phyloP scores from a whole-genome alignment of 2,797 vertebrate species.

The Triplophysa yarkandensis region DNA sequence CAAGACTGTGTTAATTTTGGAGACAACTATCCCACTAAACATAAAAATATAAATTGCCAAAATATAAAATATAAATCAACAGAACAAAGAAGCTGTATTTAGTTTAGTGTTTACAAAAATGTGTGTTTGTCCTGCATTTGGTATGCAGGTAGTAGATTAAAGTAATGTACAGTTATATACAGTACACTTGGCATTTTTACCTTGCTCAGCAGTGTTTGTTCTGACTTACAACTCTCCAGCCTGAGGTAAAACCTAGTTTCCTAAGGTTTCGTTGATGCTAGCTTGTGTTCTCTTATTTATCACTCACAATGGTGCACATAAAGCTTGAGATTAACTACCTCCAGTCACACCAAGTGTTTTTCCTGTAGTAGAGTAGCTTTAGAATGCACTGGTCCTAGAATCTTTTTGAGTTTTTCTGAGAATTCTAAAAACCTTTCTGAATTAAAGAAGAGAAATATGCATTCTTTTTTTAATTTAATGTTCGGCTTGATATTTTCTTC shows the following conservation, averaged over 20 bases:
- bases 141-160: conserved; percentile 13
- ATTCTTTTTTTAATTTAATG: too few species aligned
- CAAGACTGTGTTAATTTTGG: too few species aligned
- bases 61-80: too few species aligned
- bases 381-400: too few species aligned
- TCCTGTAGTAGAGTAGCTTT: too few species aligned
- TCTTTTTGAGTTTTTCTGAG: too few species aligned
- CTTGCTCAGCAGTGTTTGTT: conserved; percentile 38
- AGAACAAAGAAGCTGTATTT: too few species aligned
- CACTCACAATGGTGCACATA: conserved; percentile 20
- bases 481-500: too few species aligned
- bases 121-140: neutral
- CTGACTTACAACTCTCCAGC: conserved; percentile 39
- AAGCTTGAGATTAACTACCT: conserved; percentile 32
- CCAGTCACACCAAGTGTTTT: neutral
- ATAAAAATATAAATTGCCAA: too few species aligned
- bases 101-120: neutral
- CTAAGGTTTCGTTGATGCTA: conserved; percentile 40
- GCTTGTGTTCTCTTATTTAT: conserved; percentile 37
- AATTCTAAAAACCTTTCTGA: too few species aligned
- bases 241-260: conserved; percentile 44
- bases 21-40: too few species aligned
- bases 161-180: conserved; percentile 41
- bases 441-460: too few species aligned
- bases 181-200: conserved; percentile 15